These are phyloP conservation scores for Mesocricetus auratus DNA, from an alignment of 2,113 vertebrate genomes.

Conservation along the genomic window DNA sequence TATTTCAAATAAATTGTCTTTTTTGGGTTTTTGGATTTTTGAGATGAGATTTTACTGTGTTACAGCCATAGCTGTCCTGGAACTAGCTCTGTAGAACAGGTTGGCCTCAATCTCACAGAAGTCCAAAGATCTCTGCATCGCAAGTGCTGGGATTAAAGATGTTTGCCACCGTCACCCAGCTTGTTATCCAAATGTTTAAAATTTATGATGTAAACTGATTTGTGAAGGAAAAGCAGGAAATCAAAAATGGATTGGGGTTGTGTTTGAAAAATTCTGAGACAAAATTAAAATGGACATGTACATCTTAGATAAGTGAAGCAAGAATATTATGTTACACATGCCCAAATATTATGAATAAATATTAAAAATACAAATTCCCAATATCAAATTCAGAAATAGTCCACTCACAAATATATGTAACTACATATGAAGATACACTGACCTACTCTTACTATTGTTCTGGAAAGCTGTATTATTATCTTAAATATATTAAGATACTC, in stretches of 20 bases:
- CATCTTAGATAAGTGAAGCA: not conserved
- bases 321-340: not conserved
- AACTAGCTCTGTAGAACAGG: too few species aligned
- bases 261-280: not conserved
- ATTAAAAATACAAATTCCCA: not conserved
- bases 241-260: not conserved
- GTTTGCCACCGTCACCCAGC: too few species aligned
- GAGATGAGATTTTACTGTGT: too few species aligned
- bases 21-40: too few species aligned
- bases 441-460: not conserved
- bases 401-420: not conserved
- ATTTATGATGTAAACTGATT: conserved; percentile 83
- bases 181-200: conserved; percentile 82
- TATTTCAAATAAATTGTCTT: conserved; percentile 81
- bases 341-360: not conserved
- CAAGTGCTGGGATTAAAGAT: too few species aligned
- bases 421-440: not conserved
- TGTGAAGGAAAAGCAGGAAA: conserved; percentile 75
- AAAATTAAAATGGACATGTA: not conserved
- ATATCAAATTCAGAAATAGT: not conserved
- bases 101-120: too few species aligned
- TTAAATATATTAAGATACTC: not conserved
- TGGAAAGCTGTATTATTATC: not conserved
- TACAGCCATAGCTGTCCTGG: too few species aligned
- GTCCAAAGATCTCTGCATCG: too few species aligned